phyloP scores from a whole-genome alignment of 2,113 vertebrate genomes.

The Mus pahari region DNA sequence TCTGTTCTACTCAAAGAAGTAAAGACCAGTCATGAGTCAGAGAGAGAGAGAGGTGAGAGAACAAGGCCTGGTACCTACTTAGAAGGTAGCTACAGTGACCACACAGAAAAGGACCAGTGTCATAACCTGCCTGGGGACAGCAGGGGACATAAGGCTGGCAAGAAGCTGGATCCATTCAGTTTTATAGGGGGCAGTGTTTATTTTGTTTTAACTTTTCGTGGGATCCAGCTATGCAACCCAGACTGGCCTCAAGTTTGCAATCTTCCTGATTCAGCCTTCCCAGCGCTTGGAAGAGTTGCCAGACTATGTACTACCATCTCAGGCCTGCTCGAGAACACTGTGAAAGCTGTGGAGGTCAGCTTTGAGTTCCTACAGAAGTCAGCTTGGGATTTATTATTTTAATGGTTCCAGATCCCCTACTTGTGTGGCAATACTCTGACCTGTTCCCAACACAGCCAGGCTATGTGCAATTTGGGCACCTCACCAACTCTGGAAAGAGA shows the following conservation, averaged over 20 bases:
- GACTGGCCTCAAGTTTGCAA: not conserved
- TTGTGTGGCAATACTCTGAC: not conserved
- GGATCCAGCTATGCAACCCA: not conserved
- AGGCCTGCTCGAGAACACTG: not conserved
- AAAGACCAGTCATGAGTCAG: not conserved
- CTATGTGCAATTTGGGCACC: not conserved
- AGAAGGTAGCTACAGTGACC: not conserved
- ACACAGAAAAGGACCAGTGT: not conserved
- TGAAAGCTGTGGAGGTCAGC: not conserved
- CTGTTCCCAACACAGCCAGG: not conserved
- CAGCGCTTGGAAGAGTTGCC: not conserved
- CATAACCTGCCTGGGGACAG: not conserved
- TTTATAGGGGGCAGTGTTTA: not conserved
- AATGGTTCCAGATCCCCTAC: not conserved
- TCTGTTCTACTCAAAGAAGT: not conserved
- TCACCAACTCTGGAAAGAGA: not conserved
- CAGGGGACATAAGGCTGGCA: not conserved
- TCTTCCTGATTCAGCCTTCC: not conserved
- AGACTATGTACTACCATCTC: not conserved
- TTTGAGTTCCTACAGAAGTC: not conserved
- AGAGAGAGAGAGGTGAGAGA: too few relatives aligned
- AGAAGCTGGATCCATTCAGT: not conserved
- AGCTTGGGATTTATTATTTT: not conserved
- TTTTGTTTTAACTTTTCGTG: not conserved
- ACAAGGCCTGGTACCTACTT: not conserved